Percentiles rank a stretch among this genome's conserved stretches.
phyloP scores from a whole-genome alignment of 2,113 vertebrate species.

The Salvelinus sp. region DNA sequence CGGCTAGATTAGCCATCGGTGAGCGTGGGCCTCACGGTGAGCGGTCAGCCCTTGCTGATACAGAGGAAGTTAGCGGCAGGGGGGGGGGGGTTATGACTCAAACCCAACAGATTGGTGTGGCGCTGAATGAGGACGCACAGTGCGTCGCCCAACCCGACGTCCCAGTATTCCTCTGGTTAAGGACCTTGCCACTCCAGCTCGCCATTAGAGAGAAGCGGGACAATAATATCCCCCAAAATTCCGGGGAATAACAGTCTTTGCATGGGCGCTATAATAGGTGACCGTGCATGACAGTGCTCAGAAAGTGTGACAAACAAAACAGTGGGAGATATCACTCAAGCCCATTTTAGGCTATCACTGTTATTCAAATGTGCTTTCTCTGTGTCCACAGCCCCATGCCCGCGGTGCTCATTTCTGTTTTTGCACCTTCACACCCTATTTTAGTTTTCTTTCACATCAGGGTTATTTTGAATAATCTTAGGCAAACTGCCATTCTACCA shows the following conservation, averaged over 20 bases:
- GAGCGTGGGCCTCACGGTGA: conserved; percentile 67
- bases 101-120: conserved; percentile 67
- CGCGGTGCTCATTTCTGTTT: conserved; percentile 25
- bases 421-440: conserved; percentile 2
- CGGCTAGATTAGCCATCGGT: conserved; percentile 75
- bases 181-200: conserved; percentile 25
- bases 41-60: conserved; percentile 62
- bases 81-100: conserved; percentile 60
- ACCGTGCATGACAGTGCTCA: conserved; percentile 41
- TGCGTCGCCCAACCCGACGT: conserved; percentile 25
- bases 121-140: conserved; percentile 51
- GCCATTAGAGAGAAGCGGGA: conserved; percentile 18
- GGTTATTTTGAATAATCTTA: conserved; percentile 25
- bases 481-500: conserved; percentile 21
- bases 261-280: conserved; percentile 35
- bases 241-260: conserved; percentile 51
- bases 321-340: conserved; percentile 40
- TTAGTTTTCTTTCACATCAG: conserved; percentile 7
- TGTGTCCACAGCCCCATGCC: conserved; percentile 28
- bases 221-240: conserved; percentile 41
- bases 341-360: conserved; percentile 17
- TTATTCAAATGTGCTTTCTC: conserved; percentile 25
- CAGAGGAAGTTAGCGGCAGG: conserved; percentile 56
- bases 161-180: conserved; percentile 42
- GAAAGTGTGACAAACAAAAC: conserved; percentile 52